Conservation (phyloP, 1,140 invertebrate species). For the Philopotamus ludificatus region DNA sequence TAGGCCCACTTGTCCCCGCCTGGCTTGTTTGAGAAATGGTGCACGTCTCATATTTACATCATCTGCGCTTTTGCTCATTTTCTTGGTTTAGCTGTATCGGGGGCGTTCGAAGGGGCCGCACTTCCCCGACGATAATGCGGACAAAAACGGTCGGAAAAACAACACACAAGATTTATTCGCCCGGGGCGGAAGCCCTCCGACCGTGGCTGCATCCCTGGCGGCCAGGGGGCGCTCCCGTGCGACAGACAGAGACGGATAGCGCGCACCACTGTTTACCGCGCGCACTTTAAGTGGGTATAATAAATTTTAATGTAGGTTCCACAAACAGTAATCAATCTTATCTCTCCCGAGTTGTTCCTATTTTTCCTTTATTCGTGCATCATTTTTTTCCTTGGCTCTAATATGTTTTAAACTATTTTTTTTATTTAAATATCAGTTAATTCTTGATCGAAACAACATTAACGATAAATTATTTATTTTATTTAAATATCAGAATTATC, state of each 20-base stretch:
- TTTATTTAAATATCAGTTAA: too few relatives aligned
- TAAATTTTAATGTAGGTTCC: constrained; percentile 37
- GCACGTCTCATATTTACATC: too few relatives aligned
- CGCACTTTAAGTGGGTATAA: constrained; percentile 30
- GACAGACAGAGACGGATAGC: constrained; percentile 23
- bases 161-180: constrained; percentile 34
- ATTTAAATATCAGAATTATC: too few relatives aligned
- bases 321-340: constrained; percentile 33
- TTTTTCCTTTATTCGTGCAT: constrained; percentile 33
- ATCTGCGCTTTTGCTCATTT: too few relatives aligned
- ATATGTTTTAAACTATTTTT: constrained; percentile 21
- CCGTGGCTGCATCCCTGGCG: constrained; percentile 13
- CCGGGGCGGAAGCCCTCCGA: constrained; percentile 10
- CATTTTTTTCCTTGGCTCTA: constrained; percentile 20
- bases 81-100: too few relatives aligned
- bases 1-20: too few relatives aligned
- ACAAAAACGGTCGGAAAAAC: constrained; percentile 22
- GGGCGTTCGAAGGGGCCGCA: constrained; percentile 23
- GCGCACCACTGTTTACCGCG: constrained; percentile 29
- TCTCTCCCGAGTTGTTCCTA: constrained; percentile 27
- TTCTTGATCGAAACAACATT: too few relatives aligned
- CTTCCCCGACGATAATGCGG: constrained; percentile 17
- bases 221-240: constrained; percentile 14
- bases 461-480: too few relatives aligned
- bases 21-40: too few relatives aligned